Percentiles rank a stretch among this genome's conserved stretches.
Conservation (phyloP, 2,797 vertebrate species). For the Chromobotia macracanthus region DNA sequence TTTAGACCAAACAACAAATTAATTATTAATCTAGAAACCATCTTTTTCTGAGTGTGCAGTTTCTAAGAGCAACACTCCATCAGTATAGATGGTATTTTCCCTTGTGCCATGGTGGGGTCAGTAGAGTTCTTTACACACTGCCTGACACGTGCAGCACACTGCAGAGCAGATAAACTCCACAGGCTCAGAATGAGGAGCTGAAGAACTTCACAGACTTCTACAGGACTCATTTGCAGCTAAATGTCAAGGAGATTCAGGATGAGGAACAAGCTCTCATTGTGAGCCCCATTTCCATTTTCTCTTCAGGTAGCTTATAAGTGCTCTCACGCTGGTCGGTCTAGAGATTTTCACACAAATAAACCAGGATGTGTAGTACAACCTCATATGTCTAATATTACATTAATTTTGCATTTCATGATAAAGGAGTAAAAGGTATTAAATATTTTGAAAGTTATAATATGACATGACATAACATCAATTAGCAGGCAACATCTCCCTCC, state of each 20-base stretch:
- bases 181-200: constrained; percentile 15
- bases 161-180: not conserved
- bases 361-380: not conserved
- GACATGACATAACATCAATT: not conserved
- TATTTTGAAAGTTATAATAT: not conserved
- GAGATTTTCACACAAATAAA: constrained; percentile 27
- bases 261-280: constrained; percentile 45
- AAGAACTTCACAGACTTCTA: constrained; percentile 8
- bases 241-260: constrained; percentile 57
- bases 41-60: not conserved
- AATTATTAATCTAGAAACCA: not conserved
- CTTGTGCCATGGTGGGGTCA: too few relatives aligned
- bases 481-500: too few relatives aligned
- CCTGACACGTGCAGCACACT: too few relatives aligned
- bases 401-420: not conserved
- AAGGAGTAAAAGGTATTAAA: too few relatives aligned
- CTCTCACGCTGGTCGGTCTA: not conserved
- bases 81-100: not conserved
- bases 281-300: constrained; percentile 42
- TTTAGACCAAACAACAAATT: constrained; percentile 5
- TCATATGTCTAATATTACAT: not conserved
- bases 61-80: not conserved
- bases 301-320: constrained; percentile 23
- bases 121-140: too few relatives aligned
- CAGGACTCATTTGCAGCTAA: constrained; percentile 52